Evolutionary conservation across 2,797 vertebrate species (phyloP).

Genomic region (Megalops cyprinoides): DNA sequence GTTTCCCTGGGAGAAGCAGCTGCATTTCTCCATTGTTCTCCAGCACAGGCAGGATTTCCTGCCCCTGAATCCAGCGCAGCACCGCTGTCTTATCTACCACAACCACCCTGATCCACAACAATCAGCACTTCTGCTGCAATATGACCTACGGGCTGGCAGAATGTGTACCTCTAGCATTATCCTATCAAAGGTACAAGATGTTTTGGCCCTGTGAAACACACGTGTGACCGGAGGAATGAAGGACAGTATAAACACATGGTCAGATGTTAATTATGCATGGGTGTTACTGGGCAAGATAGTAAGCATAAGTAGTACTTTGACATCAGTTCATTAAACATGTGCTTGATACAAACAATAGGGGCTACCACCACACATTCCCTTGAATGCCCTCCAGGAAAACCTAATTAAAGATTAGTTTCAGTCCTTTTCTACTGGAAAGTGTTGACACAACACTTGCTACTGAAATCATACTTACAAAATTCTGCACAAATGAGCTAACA

Average conservation of each 20-base stretch:
- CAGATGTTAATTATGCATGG: not conserved
- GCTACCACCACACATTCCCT: not conserved
- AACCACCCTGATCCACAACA: not conserved
- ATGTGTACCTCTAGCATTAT: not conserved
- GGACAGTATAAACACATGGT: not conserved
- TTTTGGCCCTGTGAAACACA: not conserved
- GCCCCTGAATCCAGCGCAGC: not conserved
- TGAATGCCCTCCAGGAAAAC: not conserved
- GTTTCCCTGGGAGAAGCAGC: not conserved
- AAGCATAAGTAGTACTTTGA: not conserved
- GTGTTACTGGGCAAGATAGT: not conserved
- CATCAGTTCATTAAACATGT: not conserved
- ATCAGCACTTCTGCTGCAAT: not conserved
- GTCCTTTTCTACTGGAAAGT: not conserved
- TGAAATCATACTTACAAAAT: too few relatives aligned
- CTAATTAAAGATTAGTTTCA: not conserved
- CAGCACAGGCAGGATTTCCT: not conserved
- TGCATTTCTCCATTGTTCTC: not conserved
- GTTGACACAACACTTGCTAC: not conserved
- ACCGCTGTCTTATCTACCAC: not conserved
- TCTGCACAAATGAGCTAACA: not conserved
- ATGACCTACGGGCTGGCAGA: not conserved
- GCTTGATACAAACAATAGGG: not conserved
- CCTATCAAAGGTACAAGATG: not conserved
- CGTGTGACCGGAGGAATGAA: not conserved